A percentile compares a stretch with the other conserved stretches of the same genome.
Conservation (phyloP, 2,888 invertebrate species). For the Buathra laborator region DNA sequence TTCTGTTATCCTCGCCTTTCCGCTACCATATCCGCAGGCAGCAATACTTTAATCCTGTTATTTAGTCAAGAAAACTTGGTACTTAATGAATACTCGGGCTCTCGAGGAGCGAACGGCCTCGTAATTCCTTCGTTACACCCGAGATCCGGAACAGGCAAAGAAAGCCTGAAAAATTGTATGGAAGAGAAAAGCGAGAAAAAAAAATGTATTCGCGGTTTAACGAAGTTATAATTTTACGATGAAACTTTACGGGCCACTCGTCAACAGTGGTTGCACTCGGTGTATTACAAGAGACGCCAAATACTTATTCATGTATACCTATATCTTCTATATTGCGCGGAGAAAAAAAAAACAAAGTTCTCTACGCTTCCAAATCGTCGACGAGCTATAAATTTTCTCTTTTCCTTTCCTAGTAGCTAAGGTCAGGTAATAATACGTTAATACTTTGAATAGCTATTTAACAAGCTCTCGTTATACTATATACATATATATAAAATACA, state of each 20-base stretch:
- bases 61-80: constrained; percentile 64
- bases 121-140: constrained; percentile 61
- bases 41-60: constrained; percentile 66
- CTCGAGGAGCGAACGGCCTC: constrained; percentile 35
- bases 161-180: constrained; percentile 40
- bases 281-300: constrained; percentile 46
- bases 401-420: constrained; percentile 43
- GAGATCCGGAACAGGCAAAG: constrained; percentile 1
- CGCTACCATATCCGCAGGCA: constrained; percentile 23
- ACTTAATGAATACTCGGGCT: constrained; percentile 61
- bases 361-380: constrained; percentile 37
- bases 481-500: not conserved
- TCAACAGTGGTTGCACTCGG: constrained; percentile 55
- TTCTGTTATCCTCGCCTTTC: constrained; percentile 22
- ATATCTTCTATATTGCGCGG: constrained; percentile 21
- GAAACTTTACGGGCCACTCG: constrained; percentile 66
- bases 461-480: constrained; percentile 30
- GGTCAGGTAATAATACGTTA: constrained; percentile 56
- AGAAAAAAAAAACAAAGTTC: not conserved
- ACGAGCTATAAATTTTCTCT: constrained; percentile 54
- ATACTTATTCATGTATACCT: constrained; percentile 14
- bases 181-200: constrained; percentile 47
- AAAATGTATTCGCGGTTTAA: constrained; percentile 58
- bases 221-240: constrained; percentile 69
- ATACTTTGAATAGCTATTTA: constrained; percentile 47